Evolutionary conservation across 2,113 vertebrate species (phyloP), one percentile per base, ranked within the genome.

Genomic region (Pogona vitticeps): DNA sequence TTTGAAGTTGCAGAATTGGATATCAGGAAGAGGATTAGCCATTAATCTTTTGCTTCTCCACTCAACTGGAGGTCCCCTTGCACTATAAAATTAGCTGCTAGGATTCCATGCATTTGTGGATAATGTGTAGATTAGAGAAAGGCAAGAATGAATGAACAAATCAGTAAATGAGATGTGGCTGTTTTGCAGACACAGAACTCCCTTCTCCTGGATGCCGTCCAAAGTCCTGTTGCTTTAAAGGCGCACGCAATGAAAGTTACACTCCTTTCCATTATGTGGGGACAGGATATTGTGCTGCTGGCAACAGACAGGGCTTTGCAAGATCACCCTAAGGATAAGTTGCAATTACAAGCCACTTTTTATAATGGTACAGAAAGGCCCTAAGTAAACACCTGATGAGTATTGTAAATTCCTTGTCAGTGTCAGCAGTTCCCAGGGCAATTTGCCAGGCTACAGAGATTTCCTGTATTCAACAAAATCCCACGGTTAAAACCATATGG

Each of bases 391-490:
- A 85, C 75, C 61, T 78, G 42, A 77, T 56, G 33, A 56, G 61
- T 18, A 84, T 17, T 78, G 42, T 77, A 68, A 85, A 85, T 85
- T 85, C 42, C 28, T 23, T 36, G 15, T 85, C 63, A 46, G 10
- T 68, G 77, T 77, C 23, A 28, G 14, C 61, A 52, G n/a, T 68
- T 85, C 61, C n/a, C 61, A 78, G 63, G 63, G 84, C 42, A 85
- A 85, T 70, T 85, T 85, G 61, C 63, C 75, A 85, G 75, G 75
- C 84, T 70, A 56, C 23, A 78, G 33, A 70, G 61, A 85, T 85
- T 85, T 85, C 84, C 84, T 78, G 75, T 70, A 23, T 77, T 77
- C 26, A 36, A 68, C 61, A 68, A 77, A 85, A 67, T 85, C 75
- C 75, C 75, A 78, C n/a, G 23, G 76, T 78, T 77, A 70, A 68